A percentile compares a stretch with the other conserved stretches of the same genome.
These are phyloP conservation scores for Tympanuchus pallidicinctus DNA, from an alignment of 2,113 vertebrate genomes.

Conservation along the genomic window DNA sequence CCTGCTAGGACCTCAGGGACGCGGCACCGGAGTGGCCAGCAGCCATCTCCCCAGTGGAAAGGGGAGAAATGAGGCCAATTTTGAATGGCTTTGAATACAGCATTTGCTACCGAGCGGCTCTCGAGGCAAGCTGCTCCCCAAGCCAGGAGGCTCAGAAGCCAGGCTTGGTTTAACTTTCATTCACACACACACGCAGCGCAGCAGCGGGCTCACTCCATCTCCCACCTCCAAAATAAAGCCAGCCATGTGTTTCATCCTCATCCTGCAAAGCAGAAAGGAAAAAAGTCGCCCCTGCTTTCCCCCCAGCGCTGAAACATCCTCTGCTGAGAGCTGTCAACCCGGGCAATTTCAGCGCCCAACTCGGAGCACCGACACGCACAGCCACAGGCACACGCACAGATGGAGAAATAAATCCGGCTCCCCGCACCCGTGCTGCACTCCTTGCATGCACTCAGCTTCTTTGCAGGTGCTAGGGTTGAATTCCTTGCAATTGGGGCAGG, in stretches of 20 bases:
- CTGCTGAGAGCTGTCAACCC: constrained; percentile 69
- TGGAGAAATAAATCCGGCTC: constrained; percentile 50
- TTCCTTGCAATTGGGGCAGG: constrained; percentile 73
- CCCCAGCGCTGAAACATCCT: constrained; percentile 64
- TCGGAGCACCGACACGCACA: constrained; percentile 51
- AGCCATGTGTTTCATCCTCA: constrained; percentile 61
- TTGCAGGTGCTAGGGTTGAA: constrained; percentile 76
- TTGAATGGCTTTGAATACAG: not conserved
- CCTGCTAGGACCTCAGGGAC: constrained; percentile 16
- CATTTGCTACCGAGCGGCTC: constrained; percentile 54
- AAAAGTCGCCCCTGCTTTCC: constrained; percentile 9
- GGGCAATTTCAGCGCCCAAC: constrained; percentile 68
- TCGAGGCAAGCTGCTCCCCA: not conserved
- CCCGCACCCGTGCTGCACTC: constrained; percentile 53
- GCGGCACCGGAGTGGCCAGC: not conserved
- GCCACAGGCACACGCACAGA: constrained; percentile 27
- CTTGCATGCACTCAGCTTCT: constrained; percentile 53
- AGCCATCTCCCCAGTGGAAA: not conserved
- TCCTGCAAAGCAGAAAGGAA: not conserved
- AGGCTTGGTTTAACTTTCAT: not conserved
- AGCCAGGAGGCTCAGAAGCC: constrained; percentile 37
- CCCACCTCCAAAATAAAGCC: constrained; percentile 25
- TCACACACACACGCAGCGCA: not conserved
- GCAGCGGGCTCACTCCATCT: not conserved
- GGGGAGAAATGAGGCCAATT: constrained; percentile 41